Percentiles rank a stretch among this genome's conserved stretches.
Conservation (phyloP, 2,888 invertebrate species). For the Tineola bisselliella region DNA sequence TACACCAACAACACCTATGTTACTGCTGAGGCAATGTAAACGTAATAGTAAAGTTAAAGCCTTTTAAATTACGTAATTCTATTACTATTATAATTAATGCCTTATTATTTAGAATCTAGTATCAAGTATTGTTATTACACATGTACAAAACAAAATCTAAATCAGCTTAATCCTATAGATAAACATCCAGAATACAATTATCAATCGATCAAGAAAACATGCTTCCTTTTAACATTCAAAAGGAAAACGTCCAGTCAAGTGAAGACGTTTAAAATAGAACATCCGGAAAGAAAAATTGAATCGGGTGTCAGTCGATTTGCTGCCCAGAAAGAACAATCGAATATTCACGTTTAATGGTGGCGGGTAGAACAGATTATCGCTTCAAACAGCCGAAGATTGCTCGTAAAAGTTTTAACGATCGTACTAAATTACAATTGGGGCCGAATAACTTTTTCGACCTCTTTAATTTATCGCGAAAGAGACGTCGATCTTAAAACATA, state of each 20-base stretch:
- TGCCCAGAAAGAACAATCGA: conserved; percentile 17
- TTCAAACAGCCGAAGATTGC: conserved; percentile 41
- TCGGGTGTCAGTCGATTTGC: conserved; percentile 16
- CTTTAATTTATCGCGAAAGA: conserved; percentile 38
- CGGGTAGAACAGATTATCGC: conserved; percentile 40
- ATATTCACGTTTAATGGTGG: conserved; percentile 21
- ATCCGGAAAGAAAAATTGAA: conserved; percentile 15
- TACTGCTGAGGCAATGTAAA: no score
- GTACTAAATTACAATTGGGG: conserved; percentile 46
- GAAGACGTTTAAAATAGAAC: conserved; percentile 9
- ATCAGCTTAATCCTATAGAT: no score
- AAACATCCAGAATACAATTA: background rate
- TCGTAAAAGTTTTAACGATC: conserved; percentile 51
- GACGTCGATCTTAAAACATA: conserved; percentile 28
- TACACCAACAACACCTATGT: no score
- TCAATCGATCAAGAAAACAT: background rate
- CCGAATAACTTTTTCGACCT: conserved; percentile 39
- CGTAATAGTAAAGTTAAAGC: no score
- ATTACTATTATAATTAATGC: no score
- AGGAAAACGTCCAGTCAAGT: conserved; percentile 14
- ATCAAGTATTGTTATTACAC: no score
- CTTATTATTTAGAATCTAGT: no score
- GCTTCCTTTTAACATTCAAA: background rate
- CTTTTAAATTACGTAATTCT: no score
- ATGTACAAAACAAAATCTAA: no score